These are phyloP conservation scores for Bombus picipes DNA, from an alignment of 1,140 invertebrate genomes.

Conservation along the genomic window DNA sequence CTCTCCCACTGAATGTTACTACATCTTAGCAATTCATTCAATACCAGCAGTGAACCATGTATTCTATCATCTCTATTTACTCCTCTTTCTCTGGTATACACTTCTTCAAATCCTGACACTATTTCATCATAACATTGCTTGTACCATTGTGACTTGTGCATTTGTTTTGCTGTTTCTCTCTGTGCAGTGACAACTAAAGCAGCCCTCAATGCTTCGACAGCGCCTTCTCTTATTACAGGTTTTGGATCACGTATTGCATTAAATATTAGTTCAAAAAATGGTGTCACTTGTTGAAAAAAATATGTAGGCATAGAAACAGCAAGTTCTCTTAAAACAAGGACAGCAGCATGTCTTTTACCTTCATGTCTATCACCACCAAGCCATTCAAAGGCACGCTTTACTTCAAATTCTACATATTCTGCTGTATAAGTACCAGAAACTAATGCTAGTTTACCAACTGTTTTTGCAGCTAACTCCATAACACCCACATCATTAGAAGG, in stretches of 20 bases:
- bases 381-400: conserved; percentile 97
- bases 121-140: conserved; percentile 96
- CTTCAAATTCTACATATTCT: conserved; percentile 98
- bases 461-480: conserved; percentile 98
- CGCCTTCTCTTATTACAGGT: conserved; percentile 94
- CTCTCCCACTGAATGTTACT: conserved; percentile 95
- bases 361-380: conserved; percentile 94
- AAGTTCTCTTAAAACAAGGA: conserved; percentile 95
- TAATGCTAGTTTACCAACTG: conserved; percentile 94
- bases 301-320: conserved; percentile 98
- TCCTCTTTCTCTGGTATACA: conserved; percentile 88
- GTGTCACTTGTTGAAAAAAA: conserved; percentile 98
- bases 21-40: conserved; percentile 97
- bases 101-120: conserved; percentile 90
- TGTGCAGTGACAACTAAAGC: conserved; percentile 97
- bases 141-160: conserved; percentile 94
- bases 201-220: conserved; percentile 95
- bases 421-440: conserved; percentile 96
- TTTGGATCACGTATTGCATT: conserved; percentile 96
- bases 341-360: conserved; percentile 94
- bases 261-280: conserved; percentile 98
- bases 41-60: conserved; percentile 95
- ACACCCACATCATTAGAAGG: conserved; percentile 95
- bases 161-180: conserved; percentile 95
- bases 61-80: conserved; percentile 94